Evolutionary conservation across 2,113 vertebrate species (phyloP), one percentile per base, ranked within the genome.

Genomic region (Struthio camelus): DNA sequence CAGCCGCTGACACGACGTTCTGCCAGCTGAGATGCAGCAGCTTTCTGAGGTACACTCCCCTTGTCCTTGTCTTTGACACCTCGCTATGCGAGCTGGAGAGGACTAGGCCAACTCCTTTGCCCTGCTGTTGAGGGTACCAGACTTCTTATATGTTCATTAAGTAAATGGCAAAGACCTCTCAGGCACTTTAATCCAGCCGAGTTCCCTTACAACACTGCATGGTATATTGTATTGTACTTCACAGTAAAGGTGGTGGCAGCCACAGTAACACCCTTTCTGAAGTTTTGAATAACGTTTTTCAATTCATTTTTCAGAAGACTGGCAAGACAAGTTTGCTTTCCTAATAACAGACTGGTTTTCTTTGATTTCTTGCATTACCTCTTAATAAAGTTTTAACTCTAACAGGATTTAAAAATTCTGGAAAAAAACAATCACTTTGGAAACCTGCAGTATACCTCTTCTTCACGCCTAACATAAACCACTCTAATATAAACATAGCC

Each of bases 271-370:
- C 51, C 44, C 79, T 80, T 93, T 87, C 79, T 90, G 79, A 66
- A 80, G 83, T 65, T 87, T 75, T 54, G 62, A 90, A 76, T 87
- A 87, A 90, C 80, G 78, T 54, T 70, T 87, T 80, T 87, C 62
- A 64, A 75, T 75, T 51, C 1, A 32, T 79, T 87, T 80, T 59
- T 85, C 69, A 51, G 40, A 72, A 56, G 75, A 44, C 0, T 2
- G 23, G 62, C 62, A 54, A 80, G n/a, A 80, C 38, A 53, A 7
- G 2, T 65, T 87, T 93, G 76, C 64, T 84, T 56, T 84, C 58
- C 62, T 76, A 72, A 56, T 32, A 85, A 46, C 42, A 56, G 23
- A 22, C 56, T 56, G 46, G 4, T 67, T 90, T 95, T 71, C 40
- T 83, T 85, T 91, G 84, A 71, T 91, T 76, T 67, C 80, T 80